Evolutionary conservation across 2,888 invertebrate species (phyloP).

Genomic region (Ecliptopera silaceata): DNA sequence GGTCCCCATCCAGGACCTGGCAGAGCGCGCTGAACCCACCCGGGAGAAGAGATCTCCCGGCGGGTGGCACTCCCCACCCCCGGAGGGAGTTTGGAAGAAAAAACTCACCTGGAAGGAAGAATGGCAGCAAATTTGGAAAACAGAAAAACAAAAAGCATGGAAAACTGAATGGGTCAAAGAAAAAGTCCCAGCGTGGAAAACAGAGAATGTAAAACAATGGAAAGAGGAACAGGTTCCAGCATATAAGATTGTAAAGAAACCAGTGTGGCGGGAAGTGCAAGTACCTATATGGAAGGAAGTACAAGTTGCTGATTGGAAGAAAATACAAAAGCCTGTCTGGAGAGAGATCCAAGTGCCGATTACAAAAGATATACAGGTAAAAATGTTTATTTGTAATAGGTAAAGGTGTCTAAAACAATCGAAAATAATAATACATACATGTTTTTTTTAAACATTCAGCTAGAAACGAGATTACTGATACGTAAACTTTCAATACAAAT

Average conservation of each 20-base stretch:
- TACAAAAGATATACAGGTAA: conserved; percentile 86
- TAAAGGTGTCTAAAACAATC: too few relatives aligned
- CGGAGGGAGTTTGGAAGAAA: conserved; percentile 91
- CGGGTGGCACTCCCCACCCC: conserved; percentile 79
- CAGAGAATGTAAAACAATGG: conserved; percentile 90
- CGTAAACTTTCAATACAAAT: too few relatives aligned
- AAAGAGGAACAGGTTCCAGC: conserved; percentile 88
- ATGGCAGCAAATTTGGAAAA: conserved; percentile 90
- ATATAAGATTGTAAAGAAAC: conserved; percentile 87
- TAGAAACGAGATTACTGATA: too few relatives aligned
- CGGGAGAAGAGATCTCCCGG: conserved; percentile 82
- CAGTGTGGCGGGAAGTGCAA: conserved; percentile 87
- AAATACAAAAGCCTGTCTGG: conserved; percentile 85
- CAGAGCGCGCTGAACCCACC: conserved; percentile 59
- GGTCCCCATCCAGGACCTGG: conserved; percentile 59
- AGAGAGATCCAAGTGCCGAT: conserved; percentile 86
- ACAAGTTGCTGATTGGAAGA: conserved; percentile 80
- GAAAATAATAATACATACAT: too few relatives aligned
- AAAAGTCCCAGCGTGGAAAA: conserved; percentile 90
- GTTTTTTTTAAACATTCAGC: too few relatives aligned
- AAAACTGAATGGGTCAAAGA: conserved; percentile 89
- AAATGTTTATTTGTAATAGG: too few relatives aligned
- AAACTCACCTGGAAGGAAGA: conserved; percentile 93
- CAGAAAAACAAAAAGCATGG: conserved; percentile 88
- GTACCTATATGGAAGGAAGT: conserved; percentile 88